A percentile compares a stretch with the other conserved stretches of the same genome.
phyloP scores from a whole-genome alignment of 2,888 invertebrate genomes.

The Ecliptopera silaceata region DNA sequence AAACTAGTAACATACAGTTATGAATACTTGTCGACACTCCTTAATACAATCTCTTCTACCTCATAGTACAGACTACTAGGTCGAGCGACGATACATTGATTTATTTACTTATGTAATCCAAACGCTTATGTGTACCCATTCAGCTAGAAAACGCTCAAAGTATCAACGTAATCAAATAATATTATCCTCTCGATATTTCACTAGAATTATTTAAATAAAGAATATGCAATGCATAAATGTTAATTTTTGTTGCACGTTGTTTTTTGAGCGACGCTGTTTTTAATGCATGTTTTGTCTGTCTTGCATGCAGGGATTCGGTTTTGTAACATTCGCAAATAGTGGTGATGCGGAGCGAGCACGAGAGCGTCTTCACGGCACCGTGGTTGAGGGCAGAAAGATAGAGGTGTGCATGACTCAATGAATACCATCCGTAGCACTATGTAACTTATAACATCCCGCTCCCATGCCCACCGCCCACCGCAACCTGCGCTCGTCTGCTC shows the following conservation, averaged over 20 bases:
- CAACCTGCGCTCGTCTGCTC: slow-evolving; percentile 82
- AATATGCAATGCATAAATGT: slow-evolving; percentile 85
- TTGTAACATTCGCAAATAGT: slow-evolving; percentile 99
- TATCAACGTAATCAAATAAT: slow-evolving; percentile 78
- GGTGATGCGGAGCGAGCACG: slow-evolving; percentile 99
- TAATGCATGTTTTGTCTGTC: slow-evolving; percentile 98
- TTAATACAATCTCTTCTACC: slow-evolving; percentile 62
- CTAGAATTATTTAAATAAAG: slow-evolving; percentile 76
- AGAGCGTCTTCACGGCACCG: slow-evolving; percentile 99
- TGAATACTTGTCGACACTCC: slow-evolving; percentile 50
- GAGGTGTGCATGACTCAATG: slow-evolving; percentile 98
- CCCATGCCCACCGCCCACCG: slow-evolving; percentile 81
- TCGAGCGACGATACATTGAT: slow-evolving; percentile 71
- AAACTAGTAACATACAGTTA: slow-evolving; percentile 58
- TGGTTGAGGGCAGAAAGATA: slow-evolving; percentile 99
- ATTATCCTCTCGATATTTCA: slow-evolving; percentile 77
- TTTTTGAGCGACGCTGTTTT: slow-evolving; percentile 91
- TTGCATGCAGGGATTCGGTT: slow-evolving; percentile 99
- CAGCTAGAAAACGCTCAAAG: slow-evolving; percentile 83
- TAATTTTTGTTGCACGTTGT: slow-evolving; percentile 90
- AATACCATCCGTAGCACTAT: slow-evolving; percentile 84
- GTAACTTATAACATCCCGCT: slow-evolving; percentile 86
- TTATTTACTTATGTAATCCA: slow-evolving; percentile 73
- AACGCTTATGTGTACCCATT: slow-evolving; percentile 82
- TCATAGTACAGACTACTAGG: slow-evolving; percentile 72